phyloP scores from a whole-genome alignment of 1,140 invertebrate species.

The Aphelinus atriplicis region DNA sequence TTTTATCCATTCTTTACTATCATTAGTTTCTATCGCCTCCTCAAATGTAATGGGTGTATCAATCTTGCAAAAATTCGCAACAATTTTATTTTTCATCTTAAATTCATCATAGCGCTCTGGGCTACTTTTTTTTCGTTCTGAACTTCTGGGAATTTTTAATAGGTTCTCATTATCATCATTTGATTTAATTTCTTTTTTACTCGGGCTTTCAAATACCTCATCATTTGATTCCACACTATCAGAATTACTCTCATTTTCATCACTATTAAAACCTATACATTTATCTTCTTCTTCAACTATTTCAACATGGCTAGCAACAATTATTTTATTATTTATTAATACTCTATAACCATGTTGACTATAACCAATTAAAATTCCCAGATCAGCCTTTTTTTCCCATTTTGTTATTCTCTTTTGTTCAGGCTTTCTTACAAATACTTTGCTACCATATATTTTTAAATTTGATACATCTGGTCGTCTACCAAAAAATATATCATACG shows the following conservation, averaged over 20 bases:
- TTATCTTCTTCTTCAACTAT: neutral
- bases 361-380: too few relatives aligned
- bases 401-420: too few relatives aligned
- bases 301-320: neutral
- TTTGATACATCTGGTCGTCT: too few relatives aligned
- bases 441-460: too few relatives aligned
- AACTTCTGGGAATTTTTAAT: conserved; percentile 4
- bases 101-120: neutral
- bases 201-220: conserved; percentile 2
- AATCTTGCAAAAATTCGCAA: conserved; percentile 19
- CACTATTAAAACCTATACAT: neutral
- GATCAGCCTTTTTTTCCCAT: too few relatives aligned
- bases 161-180: conserved; percentile 3
- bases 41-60: conserved; percentile 26
- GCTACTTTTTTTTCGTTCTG: neutral
- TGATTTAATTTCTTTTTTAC: neutral
- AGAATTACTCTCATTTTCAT: neutral
- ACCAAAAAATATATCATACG: too few relatives aligned
- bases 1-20: conserved; percentile 25
- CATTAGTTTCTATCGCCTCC: conserved; percentile 19
- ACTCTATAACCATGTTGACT: too few relatives aligned
- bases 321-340: too few relatives aligned
- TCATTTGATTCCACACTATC: neutral
- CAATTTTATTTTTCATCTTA: conserved; percentile 6
- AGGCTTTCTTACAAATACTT: neutral